Base-by-base conservation (phyloP, 2,113 vertebrate species). In the Esox niger region DNA sequence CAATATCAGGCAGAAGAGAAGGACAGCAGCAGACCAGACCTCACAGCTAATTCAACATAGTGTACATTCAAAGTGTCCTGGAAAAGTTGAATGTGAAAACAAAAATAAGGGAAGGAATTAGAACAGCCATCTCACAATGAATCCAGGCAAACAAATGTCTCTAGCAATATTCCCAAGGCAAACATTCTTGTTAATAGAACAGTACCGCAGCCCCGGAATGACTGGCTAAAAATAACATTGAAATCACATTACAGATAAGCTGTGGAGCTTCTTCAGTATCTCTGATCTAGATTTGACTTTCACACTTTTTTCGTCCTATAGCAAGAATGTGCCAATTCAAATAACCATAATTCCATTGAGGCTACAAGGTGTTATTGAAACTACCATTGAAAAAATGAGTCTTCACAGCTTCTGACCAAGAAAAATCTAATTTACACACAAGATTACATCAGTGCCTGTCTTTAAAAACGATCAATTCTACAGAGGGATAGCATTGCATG, bases 171-270 rank as follows among this genome's bases (percentile, higher is more conserved):
- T 79, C 79, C 62, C 77, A 75, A 4, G 38, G 52, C n/a, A n/a
- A 11, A 9, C 27, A 1, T 52, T 49, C 64, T 56, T 74, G 69
- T 74, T 84, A 81, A 79, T 82, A 27, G 75, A 70, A 66, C 63
- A 70, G 47, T 75, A 65, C 59, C 75, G 63, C 49, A 5, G 49
- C 23, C 20, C 69, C 70, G 47, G 77, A 69, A 75, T 62, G 27
- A 79, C 70, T 4, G 11, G 29, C 82, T 74, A 62, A 86, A 86
- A 77, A 86, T 75, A 85, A n/a, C 65, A 52, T 11, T 29, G 10
- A 52, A 71, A 77, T 82, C 72, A 73, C 49, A 79, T 74, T 61
- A 69, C 38, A 57, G 75, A 73, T 68, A 54, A 66, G 38, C 63
- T 57, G 67, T 69, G 63, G 66, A 70, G 71, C 59, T 78, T 66